Evolutionary conservation across 2,113 vertebrate genomes (phyloP).

Genomic region (Zosterops borbonicus): DNA sequence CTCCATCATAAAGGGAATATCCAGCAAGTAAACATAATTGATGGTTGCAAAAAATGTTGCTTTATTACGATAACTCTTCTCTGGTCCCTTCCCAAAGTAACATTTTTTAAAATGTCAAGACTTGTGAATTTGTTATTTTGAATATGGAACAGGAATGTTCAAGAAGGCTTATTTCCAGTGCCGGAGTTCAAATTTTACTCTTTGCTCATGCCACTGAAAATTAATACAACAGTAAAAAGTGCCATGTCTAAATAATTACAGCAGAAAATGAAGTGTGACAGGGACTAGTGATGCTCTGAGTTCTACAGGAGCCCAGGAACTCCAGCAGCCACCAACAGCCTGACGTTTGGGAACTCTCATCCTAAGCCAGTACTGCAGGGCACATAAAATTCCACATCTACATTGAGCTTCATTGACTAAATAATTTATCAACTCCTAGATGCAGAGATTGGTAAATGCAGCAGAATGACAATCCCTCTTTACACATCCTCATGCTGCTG

Average conservation of each 20-base stretch:
- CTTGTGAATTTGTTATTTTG: not conserved
- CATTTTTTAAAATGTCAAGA: not conserved
- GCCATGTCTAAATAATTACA: not conserved
- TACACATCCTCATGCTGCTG: not conserved
- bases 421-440: not conserved
- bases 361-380: not conserved
- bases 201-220: not conserved
- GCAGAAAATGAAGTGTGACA: not conserved
- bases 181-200: not conserved
- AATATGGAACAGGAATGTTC: not conserved
- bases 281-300: not conserved
- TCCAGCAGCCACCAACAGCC: not conserved
- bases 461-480: not conserved
- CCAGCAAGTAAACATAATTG: accelerated
- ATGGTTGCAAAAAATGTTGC: not conserved
- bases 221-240: not conserved
- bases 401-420: not conserved
- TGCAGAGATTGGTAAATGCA: not conserved
- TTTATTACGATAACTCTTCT: not conserved
- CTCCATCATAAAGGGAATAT: not conserved
- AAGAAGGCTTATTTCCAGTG: not conserved
- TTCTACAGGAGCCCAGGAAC: not conserved
- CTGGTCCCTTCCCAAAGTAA: not conserved
- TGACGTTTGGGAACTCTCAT: not conserved
- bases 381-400: not conserved